Base-by-base conservation (phyloP, 2,888 invertebrate species). In the Hoplodrina ambigua region DNA sequence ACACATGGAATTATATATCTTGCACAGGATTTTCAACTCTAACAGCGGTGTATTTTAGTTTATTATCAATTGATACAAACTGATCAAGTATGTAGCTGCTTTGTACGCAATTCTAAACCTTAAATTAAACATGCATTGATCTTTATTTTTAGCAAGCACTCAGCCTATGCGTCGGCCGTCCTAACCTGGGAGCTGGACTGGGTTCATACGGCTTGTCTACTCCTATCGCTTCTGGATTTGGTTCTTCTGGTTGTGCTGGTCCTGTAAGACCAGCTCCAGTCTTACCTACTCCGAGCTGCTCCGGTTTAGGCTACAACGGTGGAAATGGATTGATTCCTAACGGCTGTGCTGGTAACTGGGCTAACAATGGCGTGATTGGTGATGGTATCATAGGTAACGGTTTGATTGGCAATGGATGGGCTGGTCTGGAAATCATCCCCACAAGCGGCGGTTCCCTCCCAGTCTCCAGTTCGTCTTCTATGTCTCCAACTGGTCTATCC, bases 381-480 rank as follows among this genome's bases (percentile, higher is more conserved):
- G n/a, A n/a, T n/a, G n/a, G n/a, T n/a, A n/a, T n/a, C n/a, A n/a
- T n/a, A n/a, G n/a, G n/a, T n/a, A n/a, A n/a, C n/a, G n/a, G n/a
- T n/a, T n/a, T n/a, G n/a, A n/a, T 72, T 44, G 59, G 62, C 8
- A 56, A 60, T 11, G n/a, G n/a, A n/a, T n/a, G n/a, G n/a, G 10
- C 44, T 44, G 72, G 55, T 1, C 11, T 72, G 5, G 64, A 76
- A 0, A 50, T 69, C 50, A 57, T 76, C 10, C 69, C 80, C 1
- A 83, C 89, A 20, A 72, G 68, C 13, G 72, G 83, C 2, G 83
- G 84, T 15, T 41, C 52, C 19, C 30, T 84, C 0, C 41, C 75
- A 0, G 53, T 84, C 25, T 30, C 69, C 30, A 78, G 69, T n/a
- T 41, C 56, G 1, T 84, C 81, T 13, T 25, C 65, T 10, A 61